Base-by-base conservation (phyloP, 2,888 invertebrate genomes). In the Andricus quercusramuli region DNA sequence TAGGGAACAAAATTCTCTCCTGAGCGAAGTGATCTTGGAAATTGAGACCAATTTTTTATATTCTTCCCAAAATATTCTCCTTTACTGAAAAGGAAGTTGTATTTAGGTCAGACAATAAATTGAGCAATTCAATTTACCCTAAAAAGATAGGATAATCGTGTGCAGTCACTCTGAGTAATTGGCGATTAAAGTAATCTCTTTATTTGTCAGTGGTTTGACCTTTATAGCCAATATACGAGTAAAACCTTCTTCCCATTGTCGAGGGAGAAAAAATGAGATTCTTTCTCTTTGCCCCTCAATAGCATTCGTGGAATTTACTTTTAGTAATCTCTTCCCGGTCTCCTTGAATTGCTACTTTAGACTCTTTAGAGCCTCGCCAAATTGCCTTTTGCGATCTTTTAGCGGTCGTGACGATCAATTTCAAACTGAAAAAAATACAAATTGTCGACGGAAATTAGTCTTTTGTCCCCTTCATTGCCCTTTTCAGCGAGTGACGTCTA, bases 291-390 rank as follows among this genome's bases (percentile, higher is more conserved):
- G 70, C 78, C 81, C 80, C 80, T 83, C 83, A 84, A 83, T 83
- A 83, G 84, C 81, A 79, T 78, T 79, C 80, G 83, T 65, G 47
- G 51, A 41, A 56, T 70, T 62, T 37, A 59, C 66, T 79, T 79
- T 79, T 44, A 56, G 65, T 64, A 65, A 78, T 66, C 70, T 82
- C 87, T 90, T 89, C 89, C 89, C 83, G 90, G 82, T 90, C 86
- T 86, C 90, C 90, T 90, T 90, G 89, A 89, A 83, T 84, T 77
- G 82, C 79, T 80, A 80, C 83, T 85, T 82, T 84, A 82, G 84
- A 83, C 81, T 80, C 84, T 85, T 83, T 84, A 83, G 84, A 83
- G 78, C 79, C 79, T 81, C 83, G 77, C 78, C 77, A 83, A 82
- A 83, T 82, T 82, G 81, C 81, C 86, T 85, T 86, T 86, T 86